phyloP scores from a whole-genome alignment of 2,888 invertebrate species.

The Cerastoderma edule region DNA sequence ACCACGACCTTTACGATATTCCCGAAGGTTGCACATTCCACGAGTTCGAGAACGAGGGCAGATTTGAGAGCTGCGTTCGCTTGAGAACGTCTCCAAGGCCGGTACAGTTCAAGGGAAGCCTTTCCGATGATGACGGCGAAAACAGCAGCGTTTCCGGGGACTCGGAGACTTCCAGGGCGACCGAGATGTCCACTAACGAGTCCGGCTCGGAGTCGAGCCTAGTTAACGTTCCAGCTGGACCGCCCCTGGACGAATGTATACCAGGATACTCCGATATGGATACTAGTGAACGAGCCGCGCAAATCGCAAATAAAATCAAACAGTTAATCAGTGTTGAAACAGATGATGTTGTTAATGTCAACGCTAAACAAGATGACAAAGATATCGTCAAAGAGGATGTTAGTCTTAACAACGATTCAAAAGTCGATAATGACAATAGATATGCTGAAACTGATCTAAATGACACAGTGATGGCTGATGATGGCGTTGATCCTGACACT shows the following conservation, averaged over 20 bases:
- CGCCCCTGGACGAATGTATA: too few relatives aligned
- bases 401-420: too few relatives aligned
- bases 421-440: too few relatives aligned
- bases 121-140: conserved; percentile 35
- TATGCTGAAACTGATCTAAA: too few relatives aligned
- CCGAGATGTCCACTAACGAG: conserved; percentile 3
- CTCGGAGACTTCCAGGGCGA: background rate
- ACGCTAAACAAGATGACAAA: background rate
- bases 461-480: too few relatives aligned
- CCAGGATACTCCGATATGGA: too few relatives aligned
- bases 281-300: too few relatives aligned
- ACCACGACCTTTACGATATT: conserved; percentile 32
- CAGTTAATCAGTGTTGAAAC: background rate
- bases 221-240: too few relatives aligned
- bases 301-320: background rate
- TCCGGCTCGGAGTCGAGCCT: background rate
- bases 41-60: conserved; percentile 20
- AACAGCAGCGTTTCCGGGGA: conserved; percentile 4
- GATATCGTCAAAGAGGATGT: background rate
- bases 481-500: too few relatives aligned
- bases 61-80: conserved; percentile 30
- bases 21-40: conserved; percentile 17
- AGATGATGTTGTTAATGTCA: background rate
- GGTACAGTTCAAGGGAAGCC: conserved; percentile 30
- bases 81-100: conserved; percentile 31